Conservation (phyloP, 2,113 vertebrate genomes). For the Poecilia latipinna region DNA sequence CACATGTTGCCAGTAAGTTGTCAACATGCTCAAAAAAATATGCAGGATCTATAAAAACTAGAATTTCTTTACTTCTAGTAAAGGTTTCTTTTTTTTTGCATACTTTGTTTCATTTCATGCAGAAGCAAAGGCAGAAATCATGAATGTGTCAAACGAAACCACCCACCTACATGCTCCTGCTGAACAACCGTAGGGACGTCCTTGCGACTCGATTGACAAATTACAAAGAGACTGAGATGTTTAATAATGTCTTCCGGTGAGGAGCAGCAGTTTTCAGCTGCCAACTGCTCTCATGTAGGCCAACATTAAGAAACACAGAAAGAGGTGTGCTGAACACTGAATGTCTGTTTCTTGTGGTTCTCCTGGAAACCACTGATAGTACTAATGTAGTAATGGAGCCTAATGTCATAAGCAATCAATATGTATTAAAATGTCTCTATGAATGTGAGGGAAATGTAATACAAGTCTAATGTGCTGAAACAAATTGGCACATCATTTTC, state of each 20-base stretch:
- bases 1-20: too few species aligned
- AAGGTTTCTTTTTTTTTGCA: background rate
- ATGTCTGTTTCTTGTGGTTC: background rate
- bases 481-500: constrained; percentile 13
- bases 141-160: background rate
- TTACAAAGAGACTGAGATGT: constrained; percentile 24
- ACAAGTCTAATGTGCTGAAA: constrained; percentile 27
- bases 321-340: background rate
- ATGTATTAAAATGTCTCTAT: constrained; percentile 7
- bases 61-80: too few species aligned
- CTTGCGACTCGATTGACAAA: constrained; percentile 9
- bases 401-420: background rate
- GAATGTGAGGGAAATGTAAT: constrained; percentile 7
- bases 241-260: constrained; percentile 15
- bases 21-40: too few species aligned
- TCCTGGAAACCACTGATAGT: constrained; percentile 6
- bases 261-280: background rate
- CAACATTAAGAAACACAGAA: background rate
- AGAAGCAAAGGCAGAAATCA: background rate
- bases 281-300: constrained; percentile 7
- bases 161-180: background rate
- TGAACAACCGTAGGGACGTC: background rate
- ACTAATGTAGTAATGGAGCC: background rate
- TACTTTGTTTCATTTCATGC: background rate
- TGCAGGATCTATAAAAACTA: too few species aligned